Percentiles rank a stretch among this genome's conserved stretches.
phyloP scores from a whole-genome alignment of 2,797 vertebrate genomes.

The Phoebastria nigripes region DNA sequence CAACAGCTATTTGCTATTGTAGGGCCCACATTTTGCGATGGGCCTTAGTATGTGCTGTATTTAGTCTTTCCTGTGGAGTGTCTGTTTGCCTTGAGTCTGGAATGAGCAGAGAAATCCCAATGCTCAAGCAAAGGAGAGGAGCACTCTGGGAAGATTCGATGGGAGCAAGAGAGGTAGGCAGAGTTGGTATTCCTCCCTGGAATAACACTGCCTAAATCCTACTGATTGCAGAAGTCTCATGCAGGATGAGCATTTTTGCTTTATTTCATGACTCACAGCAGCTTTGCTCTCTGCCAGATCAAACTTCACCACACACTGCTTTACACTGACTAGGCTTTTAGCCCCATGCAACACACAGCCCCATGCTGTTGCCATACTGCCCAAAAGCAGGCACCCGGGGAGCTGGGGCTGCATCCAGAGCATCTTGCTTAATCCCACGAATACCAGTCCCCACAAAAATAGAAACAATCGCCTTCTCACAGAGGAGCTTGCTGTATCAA shows the following conservation, averaged over 20 bases:
- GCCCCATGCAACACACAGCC: neutral
- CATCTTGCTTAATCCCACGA: neutral
- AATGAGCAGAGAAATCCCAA: neutral
- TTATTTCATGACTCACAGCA: neutral
- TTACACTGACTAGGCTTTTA: neutral
- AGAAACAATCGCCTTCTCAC: conserved; percentile 44
- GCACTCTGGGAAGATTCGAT: neutral
- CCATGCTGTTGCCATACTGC: neutral
- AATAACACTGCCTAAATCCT: neutral
- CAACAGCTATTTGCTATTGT: neutral
- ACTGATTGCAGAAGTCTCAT: neutral
- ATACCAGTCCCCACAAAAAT: conserved; percentile 30
- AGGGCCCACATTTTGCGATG: neutral
- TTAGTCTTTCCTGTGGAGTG: neutral
- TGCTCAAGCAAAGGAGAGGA: neutral
- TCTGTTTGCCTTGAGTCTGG: neutral
- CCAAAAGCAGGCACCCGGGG: neutral
- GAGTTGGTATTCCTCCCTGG: neutral
- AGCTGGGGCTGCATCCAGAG: neutral
- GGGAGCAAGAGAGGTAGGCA: neutral
- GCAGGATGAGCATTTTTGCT: neutral
- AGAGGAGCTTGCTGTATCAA: neutral
- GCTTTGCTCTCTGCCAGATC: neutral
- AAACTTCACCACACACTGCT: neutral
- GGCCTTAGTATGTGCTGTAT: neutral